Evolutionary conservation across 1,140 invertebrate genomes (phyloP).

Genomic region (Mesaphorura yosii): DNA sequence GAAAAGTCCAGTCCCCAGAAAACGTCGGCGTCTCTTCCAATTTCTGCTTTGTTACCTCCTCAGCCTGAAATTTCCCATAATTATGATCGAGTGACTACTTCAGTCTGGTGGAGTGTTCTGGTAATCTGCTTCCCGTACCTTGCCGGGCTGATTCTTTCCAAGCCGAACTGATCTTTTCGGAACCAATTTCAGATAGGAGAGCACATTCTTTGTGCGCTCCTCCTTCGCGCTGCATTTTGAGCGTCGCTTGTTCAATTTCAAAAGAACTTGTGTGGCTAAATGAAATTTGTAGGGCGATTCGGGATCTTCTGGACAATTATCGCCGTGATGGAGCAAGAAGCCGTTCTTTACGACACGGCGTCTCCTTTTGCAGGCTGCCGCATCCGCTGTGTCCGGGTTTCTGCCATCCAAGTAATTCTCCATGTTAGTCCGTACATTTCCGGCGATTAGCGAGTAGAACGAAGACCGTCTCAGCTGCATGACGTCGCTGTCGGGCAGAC

Average conservation of each 20-base stretch:
- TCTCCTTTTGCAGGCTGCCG: conserved; percentile 1
- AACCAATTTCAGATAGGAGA: conserved; percentile 27
- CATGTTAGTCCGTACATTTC: conserved; percentile 28
- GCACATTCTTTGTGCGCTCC: conserved; percentile 21
- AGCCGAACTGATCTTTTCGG: conserved; percentile 20
- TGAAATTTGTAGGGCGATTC: conserved; percentile 25
- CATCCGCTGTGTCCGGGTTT: background rate
- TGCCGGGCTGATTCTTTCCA: conserved; percentile 8
- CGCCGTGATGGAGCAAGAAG: conserved; percentile 29
- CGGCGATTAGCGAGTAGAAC: conserved; percentile 27
- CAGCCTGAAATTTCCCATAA: background rate
- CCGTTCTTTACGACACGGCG: conserved; percentile 23
- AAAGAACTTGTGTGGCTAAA: conserved; percentile 28
- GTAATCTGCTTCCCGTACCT: background rate
- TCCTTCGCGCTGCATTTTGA: conserved; percentile 26
- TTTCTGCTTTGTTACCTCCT: background rate
- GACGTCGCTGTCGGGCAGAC: conserved; percentile 22
- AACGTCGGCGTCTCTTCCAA: conserved; percentile 17
- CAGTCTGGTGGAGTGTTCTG: background rate
- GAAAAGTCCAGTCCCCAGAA: conserved; percentile 27
- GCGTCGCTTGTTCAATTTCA: conserved; percentile 29
- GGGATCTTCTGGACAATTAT: conserved; percentile 29
- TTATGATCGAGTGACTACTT: no score
- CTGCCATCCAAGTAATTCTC: conserved; percentile 30
- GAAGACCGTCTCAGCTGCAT: conserved; percentile 29